Conservation (phyloP, 2,888 invertebrate genomes). For the Coelopa pilipes region DNA sequence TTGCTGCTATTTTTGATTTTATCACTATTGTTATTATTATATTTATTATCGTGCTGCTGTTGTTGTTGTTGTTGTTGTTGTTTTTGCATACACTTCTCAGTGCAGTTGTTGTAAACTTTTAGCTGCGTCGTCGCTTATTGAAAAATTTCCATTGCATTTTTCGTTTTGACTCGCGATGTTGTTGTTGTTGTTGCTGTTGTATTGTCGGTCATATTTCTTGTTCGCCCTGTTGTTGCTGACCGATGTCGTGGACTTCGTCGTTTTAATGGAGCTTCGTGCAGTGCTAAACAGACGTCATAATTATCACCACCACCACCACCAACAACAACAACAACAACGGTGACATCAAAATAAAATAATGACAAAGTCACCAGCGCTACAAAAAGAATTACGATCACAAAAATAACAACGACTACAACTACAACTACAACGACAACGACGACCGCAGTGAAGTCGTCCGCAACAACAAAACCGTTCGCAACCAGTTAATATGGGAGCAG, state of each 20-base stretch:
- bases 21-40: no score
- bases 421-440: no score
- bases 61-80: no score
- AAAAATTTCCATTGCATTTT: conserved; percentile 34
- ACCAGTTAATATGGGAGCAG: background rate
- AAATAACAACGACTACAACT: no score
- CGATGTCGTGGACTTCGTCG: background rate
- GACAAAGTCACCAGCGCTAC: background rate
- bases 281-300: conserved; percentile 9
- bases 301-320: conserved; percentile 18
- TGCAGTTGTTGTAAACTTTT: no score
- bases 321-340: background rate
- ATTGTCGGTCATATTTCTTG: conserved; percentile 16
- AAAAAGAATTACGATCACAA: background rate
- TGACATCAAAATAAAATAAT: no score
- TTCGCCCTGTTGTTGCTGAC: conserved; percentile 20
- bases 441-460: no score
- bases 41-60: no score
- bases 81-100: no score
- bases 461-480: background rate
- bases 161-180: background rate
- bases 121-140: conserved; percentile 2
- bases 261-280: conserved; percentile 18
- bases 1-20: no score
- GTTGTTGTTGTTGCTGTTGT: no score